phyloP scores from a whole-genome alignment of 2,888 invertebrate genomes.

The Eulithis testata region DNA sequence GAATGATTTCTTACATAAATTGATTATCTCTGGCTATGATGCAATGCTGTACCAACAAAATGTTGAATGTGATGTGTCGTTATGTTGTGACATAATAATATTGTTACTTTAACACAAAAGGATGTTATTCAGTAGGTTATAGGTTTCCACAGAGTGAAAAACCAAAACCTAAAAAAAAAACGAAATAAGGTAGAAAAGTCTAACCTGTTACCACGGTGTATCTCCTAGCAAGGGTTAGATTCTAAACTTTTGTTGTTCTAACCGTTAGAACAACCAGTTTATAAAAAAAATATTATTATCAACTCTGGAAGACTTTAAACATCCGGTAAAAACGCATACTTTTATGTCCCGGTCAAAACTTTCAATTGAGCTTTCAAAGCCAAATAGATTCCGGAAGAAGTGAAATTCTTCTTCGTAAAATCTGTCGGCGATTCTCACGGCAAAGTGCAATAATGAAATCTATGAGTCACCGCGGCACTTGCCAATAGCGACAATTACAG shows the following conservation, averaged over 20 bases:
- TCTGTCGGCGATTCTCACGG: constrained; percentile 51
- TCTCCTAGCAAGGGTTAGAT: too few relatives aligned
- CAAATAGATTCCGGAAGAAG: constrained; percentile 53
- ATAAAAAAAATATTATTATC: too few relatives aligned
- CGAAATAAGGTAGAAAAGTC: too few relatives aligned
- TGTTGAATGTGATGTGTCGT: constrained; percentile 56
- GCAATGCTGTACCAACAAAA: constrained; percentile 51
- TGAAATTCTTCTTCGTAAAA: constrained; percentile 52
- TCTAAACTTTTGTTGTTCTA: too few relatives aligned
- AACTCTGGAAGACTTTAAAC: too few relatives aligned
- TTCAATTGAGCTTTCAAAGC: constrained; percentile 27
- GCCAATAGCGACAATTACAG: constrained; percentile 40
- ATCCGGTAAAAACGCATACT: too few relatives aligned
- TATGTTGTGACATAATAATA: constrained; percentile 14
- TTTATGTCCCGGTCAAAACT: constrained; percentile 20
- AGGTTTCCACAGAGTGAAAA: neutral
- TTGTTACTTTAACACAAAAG: neutral
- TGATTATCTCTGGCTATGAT: constrained; percentile 55
- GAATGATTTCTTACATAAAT: constrained; percentile 14
- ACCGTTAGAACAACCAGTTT: too few relatives aligned
- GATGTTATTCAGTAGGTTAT: neutral
- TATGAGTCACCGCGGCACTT: constrained; percentile 41
- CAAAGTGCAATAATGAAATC: constrained; percentile 41
- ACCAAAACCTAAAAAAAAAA: neutral
- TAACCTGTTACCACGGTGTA: too few relatives aligned